Base-by-base conservation (phyloP, 2,888 invertebrate genomes). In the Opisthograptis luteolata region DNA sequence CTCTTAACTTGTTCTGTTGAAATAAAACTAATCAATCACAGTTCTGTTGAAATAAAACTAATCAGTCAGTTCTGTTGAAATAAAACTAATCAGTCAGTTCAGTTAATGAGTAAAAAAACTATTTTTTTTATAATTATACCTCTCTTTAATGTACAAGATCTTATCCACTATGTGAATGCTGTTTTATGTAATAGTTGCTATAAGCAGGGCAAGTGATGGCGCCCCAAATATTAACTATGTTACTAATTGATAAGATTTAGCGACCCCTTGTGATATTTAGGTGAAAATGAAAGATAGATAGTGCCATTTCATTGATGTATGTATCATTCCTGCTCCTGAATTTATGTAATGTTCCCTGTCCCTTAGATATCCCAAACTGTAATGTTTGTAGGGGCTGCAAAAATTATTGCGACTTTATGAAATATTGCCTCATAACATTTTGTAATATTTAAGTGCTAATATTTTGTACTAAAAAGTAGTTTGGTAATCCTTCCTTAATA, bases 251-350 rank as follows among this genome's bases (percentile, higher is more conserved):
- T 55, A 57, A 58, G 60, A 66, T 62, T 35, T 51, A 57, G 51
- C 41, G 58, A 63, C 66, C 68, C 69, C 65, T 77, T 86, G 85
- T 87, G 85, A 85, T 87, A 85, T 68, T 61, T 75, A 73, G 60
- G 73, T 66, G 66, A 78, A 73, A 73, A 72, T 74, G 68, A 73
- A 77, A 79, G 70, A 73, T 75, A 73, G 62, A 69, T 71, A 81
- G 84, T 85, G 85, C 84, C 81, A 83, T 84, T 73, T 71, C 68
- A 63, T 68, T 61, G 60, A 12, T 60, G 45, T 17, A 55, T 57
- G 48, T 58, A 51, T 52, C 46, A 44, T 55, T 60, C 52, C 35
- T 30, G 13, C 19, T 48, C 39, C 30, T 45, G 47, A 47, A 40
- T 53, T 46, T 44, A 52, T 28, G 35, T 35, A 6, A 44, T 22